phyloP scores from a whole-genome alignment of 2,113 vertebrate genomes.

The Danio rerio region DNA sequence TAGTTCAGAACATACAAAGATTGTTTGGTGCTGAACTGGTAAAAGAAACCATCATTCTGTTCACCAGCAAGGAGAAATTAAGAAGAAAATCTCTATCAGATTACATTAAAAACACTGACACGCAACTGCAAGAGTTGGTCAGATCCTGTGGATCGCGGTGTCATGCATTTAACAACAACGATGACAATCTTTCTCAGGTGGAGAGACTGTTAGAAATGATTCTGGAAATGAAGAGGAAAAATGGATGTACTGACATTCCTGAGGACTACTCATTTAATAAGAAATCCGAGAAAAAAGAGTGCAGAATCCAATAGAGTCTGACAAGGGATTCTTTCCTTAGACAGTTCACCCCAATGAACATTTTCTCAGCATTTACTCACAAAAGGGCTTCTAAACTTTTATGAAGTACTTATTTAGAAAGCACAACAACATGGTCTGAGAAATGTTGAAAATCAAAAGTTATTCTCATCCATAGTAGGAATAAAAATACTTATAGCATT shows the following conservation, averaged over 20 bases:
- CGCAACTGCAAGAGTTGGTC: conserved; percentile 21
- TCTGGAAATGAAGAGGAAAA: conserved; percentile 14
- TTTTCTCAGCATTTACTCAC: no score
- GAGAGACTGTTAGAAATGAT: conserved; percentile 18
- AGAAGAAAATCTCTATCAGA: neutral
- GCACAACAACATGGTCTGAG: no score
- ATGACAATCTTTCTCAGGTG: conserved; percentile 1
- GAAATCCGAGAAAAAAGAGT: neutral
- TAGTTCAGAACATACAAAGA: conserved; percentile 9
- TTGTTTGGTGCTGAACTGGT: conserved; percentile 30
- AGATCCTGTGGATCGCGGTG: conserved; percentile 24
- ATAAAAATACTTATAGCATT: no score
- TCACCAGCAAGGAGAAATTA: conserved; percentile 47
- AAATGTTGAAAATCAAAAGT: no score
- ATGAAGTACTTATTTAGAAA: no score
- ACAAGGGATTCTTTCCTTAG: neutral
- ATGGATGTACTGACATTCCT: neutral
- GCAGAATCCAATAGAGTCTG: neutral
- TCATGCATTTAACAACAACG: conserved; percentile 48
- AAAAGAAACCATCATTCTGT: conserved; percentile 39
- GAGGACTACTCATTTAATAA: neutral
- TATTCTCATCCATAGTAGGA: no score
- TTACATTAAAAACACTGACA: conserved; percentile 18
- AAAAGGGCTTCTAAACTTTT: no score
- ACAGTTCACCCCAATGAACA: no score